These are phyloP conservation scores for Bimastos eiseni DNA, from an alignment of 2,888 invertebrate species.

Conservation along the genomic window DNA sequence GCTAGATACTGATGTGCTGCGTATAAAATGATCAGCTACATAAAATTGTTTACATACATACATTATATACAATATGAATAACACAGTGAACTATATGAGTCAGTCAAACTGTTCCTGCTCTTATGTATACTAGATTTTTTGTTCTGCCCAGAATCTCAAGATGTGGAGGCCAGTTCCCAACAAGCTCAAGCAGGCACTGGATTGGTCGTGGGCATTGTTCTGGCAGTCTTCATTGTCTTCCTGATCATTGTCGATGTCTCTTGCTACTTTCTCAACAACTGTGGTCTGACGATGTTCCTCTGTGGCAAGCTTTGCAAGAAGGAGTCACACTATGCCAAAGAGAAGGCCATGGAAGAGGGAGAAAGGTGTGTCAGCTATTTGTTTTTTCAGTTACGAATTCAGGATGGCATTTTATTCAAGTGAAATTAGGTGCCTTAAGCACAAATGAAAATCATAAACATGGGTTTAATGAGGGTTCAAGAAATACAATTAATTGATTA, in stretches of 20 bases:
- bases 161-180: neutral
- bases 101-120: neutral
- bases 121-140: neutral
- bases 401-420: neutral
- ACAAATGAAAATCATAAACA: neutral
- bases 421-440: neutral
- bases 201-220: constrained; percentile 67
- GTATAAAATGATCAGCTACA: neutral
- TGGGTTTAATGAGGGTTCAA: neutral
- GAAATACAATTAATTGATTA: neutral
- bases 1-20: neutral
- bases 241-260: constrained; percentile 76
- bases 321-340: neutral
- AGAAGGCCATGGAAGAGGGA: constrained; percentile 18
- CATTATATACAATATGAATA: neutral
- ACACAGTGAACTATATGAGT: neutral
- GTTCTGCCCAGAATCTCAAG: neutral
- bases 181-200: constrained; percentile 1
- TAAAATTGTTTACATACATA: no score
- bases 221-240: constrained; percentile 78
- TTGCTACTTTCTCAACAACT: constrained; percentile 73
- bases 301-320: constrained; percentile 42
- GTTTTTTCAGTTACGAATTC: neutral
- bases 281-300: constrained; percentile 63
- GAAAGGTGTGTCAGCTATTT: neutral